Evolutionary conservation across 1,140 invertebrate species (phyloP).

Genomic region (Drosophila watanabei): DNA sequence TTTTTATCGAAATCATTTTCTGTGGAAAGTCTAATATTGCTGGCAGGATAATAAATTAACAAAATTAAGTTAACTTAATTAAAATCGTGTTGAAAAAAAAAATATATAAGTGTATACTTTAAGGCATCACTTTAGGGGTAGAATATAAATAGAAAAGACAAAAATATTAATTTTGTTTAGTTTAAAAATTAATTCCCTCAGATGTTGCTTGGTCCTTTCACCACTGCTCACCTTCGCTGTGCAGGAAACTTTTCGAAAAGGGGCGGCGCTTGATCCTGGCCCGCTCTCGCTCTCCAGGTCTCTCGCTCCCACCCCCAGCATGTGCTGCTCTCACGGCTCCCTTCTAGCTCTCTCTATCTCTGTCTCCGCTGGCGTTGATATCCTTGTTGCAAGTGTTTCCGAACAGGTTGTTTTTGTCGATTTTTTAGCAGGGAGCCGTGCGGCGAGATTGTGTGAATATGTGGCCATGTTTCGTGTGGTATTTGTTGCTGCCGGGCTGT

Average conservation of each 20-base stretch:
- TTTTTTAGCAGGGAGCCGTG: conserved; percentile 77
- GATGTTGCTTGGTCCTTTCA: background rate
- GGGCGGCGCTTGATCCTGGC: conserved; percentile 67
- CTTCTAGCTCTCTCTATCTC: conserved; percentile 31
- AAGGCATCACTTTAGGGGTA: no score
- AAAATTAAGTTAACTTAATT: no score
- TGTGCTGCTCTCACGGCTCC: conserved; percentile 18
- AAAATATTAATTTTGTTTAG: no score
- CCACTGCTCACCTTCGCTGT: conserved; percentile 51
- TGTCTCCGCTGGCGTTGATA: conserved; percentile 51
- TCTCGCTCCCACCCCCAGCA: conserved; percentile 44
- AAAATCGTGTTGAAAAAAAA: no score
- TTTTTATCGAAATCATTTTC: no score
- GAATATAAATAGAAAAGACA: no score
- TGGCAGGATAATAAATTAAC: no score
- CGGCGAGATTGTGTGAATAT: conserved; percentile 78
- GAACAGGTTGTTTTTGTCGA: conserved; percentile 85
- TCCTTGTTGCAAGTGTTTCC: conserved; percentile 85
- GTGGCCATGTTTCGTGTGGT: conserved; percentile 69
- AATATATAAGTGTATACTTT: no score
- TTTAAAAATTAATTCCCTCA: background rate
- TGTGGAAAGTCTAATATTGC: no score
- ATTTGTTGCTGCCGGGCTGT: conserved; percentile 44
- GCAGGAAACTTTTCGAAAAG: conserved; percentile 62
- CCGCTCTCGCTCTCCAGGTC: conserved; percentile 20